phyloP scores from a whole-genome alignment of 2,113 vertebrate genomes.

The Prochilodus magdalenae region DNA sequence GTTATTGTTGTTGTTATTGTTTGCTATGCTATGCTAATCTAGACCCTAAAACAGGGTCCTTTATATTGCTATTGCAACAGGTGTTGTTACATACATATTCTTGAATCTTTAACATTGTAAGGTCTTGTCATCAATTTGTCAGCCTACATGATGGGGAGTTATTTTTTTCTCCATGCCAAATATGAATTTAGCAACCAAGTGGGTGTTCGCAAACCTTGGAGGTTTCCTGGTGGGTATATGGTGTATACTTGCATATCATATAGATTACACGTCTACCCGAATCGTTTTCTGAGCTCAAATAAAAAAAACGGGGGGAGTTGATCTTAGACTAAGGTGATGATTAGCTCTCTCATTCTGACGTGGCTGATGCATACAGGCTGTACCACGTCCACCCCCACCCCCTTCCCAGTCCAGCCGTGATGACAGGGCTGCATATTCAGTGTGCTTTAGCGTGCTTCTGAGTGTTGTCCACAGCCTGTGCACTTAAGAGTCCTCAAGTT shows the following conservation, averaged over 20 bases:
- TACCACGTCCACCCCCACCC: neutral
- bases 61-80: too few species aligned
- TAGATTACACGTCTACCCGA: neutral
- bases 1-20: too few species aligned
- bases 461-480: conserved; percentile 14
- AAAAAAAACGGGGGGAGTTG: too few species aligned
- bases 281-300: too few species aligned
- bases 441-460: neutral
- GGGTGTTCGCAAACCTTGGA: neutral
- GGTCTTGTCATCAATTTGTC: too few species aligned
- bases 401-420: neutral
- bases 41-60: too few species aligned
- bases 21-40: too few species aligned
- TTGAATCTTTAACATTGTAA: too few species aligned
- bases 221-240: neutral
- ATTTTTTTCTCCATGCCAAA: too few species aligned
- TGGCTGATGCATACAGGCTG: neutral
- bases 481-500: conserved; percentile 55
- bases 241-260: neutral
- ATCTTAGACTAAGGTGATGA: neutral
- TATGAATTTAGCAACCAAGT: neutral
- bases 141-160: too few species aligned
- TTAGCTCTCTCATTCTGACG: neutral
- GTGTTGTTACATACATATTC: too few species aligned
- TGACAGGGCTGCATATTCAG: conserved; percentile 12